Evolutionary conservation across 64 coral and sea anemone genomes (phyloP), one percentile per base, ranked within the genome.

Genomic region (Stichodactyla mertensii): DNA sequence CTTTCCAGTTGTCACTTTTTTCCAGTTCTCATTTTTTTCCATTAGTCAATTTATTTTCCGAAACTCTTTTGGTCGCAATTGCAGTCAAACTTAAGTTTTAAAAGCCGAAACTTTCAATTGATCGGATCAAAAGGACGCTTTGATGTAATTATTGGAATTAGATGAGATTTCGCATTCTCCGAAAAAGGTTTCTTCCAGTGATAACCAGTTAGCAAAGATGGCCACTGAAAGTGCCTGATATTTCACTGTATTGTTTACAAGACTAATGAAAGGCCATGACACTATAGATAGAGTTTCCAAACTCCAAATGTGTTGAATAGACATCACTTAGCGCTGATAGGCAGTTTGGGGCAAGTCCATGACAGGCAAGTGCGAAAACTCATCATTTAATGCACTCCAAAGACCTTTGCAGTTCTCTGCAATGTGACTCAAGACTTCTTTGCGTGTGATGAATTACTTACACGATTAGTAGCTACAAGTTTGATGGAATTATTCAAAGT

Each of bases 241-340:
- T 13, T 58, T 5, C 8, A 45, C 36, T 6, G n/a, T 31, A 11
- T 74, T 74, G 69, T 74, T 74, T 74, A 74, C 69, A 74, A 31
- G 27, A 74, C 69, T 74, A 74, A 74, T 74, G 69, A 31, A 74
- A 23, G 69, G 69, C 69, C 69, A 74, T 74, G 69, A 74, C 69
- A 74, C 16, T 31, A 74, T 74, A 11, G 69, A 74, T 74, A 74
- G 27, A 27, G 23, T 74, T 74, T 74, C 24, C 69, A 74, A 45
- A 74, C 69, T 74, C 69, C 10, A 74, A 74, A 74, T 27, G 69
- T 31, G 69, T 74, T 74, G 69, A 74, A 74, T 74, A 23, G 69
- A 31, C 11, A 74, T 74, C 69, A 26, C 69, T 74, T 74, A 74
- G 69, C 69, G 69, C 7, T 74, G 69, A 74, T 74, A 74, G 24